A percentile compares a stretch with the other conserved stretches of the same genome.
These are phyloP conservation scores for Microcaecilia unicolor DNA, from an alignment of 2,797 vertebrate genomes.

Conservation along the genomic window DNA sequence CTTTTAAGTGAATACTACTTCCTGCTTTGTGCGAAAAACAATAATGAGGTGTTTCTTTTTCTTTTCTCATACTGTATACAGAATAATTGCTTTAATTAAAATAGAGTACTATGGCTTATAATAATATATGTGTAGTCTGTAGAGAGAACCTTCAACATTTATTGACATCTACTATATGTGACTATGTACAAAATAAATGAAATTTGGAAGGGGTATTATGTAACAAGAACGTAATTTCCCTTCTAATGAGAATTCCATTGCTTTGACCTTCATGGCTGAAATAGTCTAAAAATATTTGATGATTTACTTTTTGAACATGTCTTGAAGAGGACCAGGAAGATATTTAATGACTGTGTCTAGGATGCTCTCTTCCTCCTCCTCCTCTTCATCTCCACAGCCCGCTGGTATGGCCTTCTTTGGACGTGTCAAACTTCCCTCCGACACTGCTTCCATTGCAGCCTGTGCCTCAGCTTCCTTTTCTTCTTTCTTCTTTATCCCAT, in stretches of 20 bases:
- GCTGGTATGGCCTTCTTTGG: conserved; percentile 91
- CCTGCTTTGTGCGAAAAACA: conserved; percentile 17
- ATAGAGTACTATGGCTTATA: conserved; percentile 64
- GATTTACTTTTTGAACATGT: conserved; percentile 96
- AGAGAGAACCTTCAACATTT: conserved; percentile 48
- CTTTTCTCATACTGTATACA: conserved; percentile 23
- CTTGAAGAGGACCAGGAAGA: conserved; percentile 90
- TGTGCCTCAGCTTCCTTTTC: conserved; percentile 93
- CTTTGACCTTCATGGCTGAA: conserved; percentile 37
- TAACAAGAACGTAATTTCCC: conserved; percentile 45
- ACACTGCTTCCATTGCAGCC: conserved; percentile 86
- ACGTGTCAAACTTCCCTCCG: conserved; percentile 88
- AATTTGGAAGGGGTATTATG: conserved; percentile 5
- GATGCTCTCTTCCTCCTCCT: conserved; percentile 88
- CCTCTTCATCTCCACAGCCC: conserved; percentile 88
- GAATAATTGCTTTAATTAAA: conserved; percentile 34
- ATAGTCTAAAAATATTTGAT: conserved; percentile 37
- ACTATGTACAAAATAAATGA: conserved; percentile 40
- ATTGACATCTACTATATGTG: conserved; percentile 46
- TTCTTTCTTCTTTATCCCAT: conserved; percentile 93
- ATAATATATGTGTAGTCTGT: conserved; percentile 50
- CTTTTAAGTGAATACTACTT: conserved; percentile 15
- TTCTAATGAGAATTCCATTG: conserved; percentile 45
- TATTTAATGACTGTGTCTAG: conserved; percentile 98
- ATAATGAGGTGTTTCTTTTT: conserved; percentile 14